phyloP scores from a whole-genome alignment of 2,797 vertebrate species.

The Phalanger gymnotis region DNA sequence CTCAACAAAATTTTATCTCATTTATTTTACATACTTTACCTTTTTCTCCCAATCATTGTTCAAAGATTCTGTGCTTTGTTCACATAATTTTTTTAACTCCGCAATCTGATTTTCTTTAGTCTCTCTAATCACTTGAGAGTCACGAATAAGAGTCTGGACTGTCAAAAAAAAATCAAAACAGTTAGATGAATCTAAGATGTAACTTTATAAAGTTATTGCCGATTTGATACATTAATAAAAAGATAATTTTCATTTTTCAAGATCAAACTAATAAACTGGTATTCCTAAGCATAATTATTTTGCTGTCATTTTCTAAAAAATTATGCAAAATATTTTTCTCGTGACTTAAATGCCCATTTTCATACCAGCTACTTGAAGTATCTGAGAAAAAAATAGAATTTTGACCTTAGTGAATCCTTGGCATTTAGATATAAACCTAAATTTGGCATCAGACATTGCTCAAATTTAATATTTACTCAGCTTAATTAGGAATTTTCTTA shows the following conservation, averaged over 20 bases:
- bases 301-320: neutral
- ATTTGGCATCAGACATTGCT: conserved; percentile 27
- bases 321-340: conserved; percentile 8
- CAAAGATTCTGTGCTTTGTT: conserved; percentile 91
- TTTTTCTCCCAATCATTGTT: conserved; percentile 97
- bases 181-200: conserved; percentile 59
- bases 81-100: conserved; percentile 95
- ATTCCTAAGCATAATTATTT: conserved; percentile 18
- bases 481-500: conserved; percentile 15
- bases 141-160: conserved; percentile 95
- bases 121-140: conserved; percentile 93
- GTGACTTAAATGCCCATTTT: conserved; percentile 11
- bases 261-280: neutral
- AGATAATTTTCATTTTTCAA: conserved; percentile 2
- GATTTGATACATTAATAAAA: neutral
- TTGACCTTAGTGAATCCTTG: conserved; percentile 19
- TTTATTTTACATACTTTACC: conserved; percentile 83
- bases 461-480: conserved; percentile 38
- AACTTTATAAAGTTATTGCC: conserved; percentile 18
- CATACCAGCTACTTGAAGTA: conserved; percentile 16
- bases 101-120: conserved; percentile 95
- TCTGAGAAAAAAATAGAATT: conserved; percentile 24
- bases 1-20: neutral
- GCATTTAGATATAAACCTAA: conserved; percentile 44
- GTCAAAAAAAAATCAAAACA: conserved; percentile 77